These are phyloP conservation scores for Dicerorhinus sumatrensis DNA, from an alignment of 2,113 vertebrate genomes.

Conservation along the genomic window DNA sequence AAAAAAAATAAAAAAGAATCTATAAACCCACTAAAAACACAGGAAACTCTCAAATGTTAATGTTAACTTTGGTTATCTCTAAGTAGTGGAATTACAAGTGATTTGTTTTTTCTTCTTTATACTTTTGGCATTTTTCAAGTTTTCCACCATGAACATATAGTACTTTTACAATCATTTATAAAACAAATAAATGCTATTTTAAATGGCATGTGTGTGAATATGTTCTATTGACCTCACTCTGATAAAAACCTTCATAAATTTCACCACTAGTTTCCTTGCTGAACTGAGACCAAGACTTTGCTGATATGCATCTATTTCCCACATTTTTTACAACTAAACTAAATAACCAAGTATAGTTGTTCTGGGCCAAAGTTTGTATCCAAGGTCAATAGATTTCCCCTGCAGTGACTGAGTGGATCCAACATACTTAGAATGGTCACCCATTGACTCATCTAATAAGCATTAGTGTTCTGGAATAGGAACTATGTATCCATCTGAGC, in stretches of 20 bases:
- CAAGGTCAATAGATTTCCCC: conserved; percentile 77
- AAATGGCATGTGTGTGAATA: conserved; percentile 69
- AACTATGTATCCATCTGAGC: neutral
- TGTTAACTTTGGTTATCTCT: conserved; percentile 44
- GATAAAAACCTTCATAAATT: conserved; percentile 77
- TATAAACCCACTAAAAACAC: neutral
- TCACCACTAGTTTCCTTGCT: conserved; percentile 63
- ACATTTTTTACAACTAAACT: conserved; percentile 73
- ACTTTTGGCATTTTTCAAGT: conserved; percentile 62
- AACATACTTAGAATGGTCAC: conserved; percentile 72
- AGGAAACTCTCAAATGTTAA: conserved; percentile 42
- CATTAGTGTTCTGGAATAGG: neutral
- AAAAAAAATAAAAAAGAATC: neutral
- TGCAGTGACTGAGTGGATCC: conserved; percentile 49
- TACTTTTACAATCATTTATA: conserved; percentile 66
- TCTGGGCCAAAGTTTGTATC: conserved; percentile 62
- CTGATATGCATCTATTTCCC: conserved; percentile 75
- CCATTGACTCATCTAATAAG: conserved; percentile 55
- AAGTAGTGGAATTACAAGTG: conserved; percentile 40
- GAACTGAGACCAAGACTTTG: conserved; percentile 62
- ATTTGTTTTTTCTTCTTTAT: conserved; percentile 46
- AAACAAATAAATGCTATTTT: conserved; percentile 73
- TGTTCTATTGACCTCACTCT: conserved; percentile 72
- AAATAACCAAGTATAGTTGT: conserved; percentile 61
- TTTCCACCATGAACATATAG: conserved; percentile 64